Conservation (phyloP, 2,888 invertebrate genomes). For the Bellardia pandia region DNA sequence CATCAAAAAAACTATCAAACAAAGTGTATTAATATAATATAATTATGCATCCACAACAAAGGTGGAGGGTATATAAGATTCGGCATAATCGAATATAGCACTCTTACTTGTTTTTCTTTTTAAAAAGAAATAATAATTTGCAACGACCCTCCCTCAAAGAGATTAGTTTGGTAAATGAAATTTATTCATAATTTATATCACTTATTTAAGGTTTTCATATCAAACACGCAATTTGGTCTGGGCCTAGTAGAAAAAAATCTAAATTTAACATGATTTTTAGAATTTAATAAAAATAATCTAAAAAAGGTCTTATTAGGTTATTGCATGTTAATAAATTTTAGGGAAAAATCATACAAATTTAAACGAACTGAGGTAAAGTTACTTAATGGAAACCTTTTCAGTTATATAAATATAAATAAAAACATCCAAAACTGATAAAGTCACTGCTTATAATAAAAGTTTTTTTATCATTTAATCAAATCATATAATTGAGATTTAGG, state of each 20-base stretch:
- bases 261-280: conserved; percentile 19
- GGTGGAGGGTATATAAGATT: no score
- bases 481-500: no score
- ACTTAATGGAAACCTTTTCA: not conserved
- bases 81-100: no score
- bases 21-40: no score
- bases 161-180: conserved; percentile 41
- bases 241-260: not conserved
- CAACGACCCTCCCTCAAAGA: not conserved
- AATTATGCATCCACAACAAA: no score
- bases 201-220: not conserved
- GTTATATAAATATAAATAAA: no score
- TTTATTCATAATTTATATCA: conserved; percentile 50
- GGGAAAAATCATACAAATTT: not conserved
- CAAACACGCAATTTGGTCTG: conserved; percentile 13
- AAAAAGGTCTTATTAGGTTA: conserved; percentile 22
- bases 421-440: no score
- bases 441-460: no score
- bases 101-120: no score
- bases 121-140: not conserved
- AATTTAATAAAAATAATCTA: conserved; percentile 20
- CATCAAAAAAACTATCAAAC: no score
- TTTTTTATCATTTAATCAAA: no score
- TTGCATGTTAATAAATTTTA: conserved; percentile 6
- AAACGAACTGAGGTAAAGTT: not conserved